phyloP scores from a whole-genome alignment of 2,113 vertebrate genomes.

The Collichthys lucidus region DNA sequence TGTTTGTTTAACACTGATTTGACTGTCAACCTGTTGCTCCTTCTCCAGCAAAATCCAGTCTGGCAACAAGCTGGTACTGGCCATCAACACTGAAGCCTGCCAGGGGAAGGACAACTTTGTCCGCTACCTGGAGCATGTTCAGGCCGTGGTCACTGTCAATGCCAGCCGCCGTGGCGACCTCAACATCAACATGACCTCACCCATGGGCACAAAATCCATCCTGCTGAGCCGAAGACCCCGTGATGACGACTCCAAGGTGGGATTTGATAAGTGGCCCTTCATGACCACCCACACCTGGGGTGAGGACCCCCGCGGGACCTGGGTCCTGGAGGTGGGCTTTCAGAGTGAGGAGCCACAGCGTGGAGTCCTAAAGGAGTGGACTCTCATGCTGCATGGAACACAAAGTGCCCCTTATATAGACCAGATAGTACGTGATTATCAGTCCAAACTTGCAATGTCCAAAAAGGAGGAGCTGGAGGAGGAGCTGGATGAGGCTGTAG shows the following conservation, averaged over 20 bases:
- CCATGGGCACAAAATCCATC: slow-evolving; percentile 98
- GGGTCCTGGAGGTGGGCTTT: slow-evolving; percentile 95
- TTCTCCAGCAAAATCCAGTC: slow-evolving; percentile 91
- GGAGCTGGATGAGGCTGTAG: slow-evolving; percentile 96
- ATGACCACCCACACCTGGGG: slow-evolving; percentile 99
- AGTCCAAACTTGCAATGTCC: slow-evolving; percentile 99
- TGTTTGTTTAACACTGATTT: not conserved
- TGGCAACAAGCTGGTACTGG: slow-evolving; percentile 89
- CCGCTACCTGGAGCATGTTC: slow-evolving; percentile 97
- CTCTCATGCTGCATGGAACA: slow-evolving; percentile 97
- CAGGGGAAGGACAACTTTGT: slow-evolving; percentile 98
- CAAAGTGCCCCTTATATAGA: slow-evolving; percentile 99
- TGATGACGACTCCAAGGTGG: slow-evolving; percentile 96
- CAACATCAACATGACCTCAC: slow-evolving; percentile 98
- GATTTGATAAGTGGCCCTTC: slow-evolving; percentile 99
- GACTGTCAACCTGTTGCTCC: slow-evolving; percentile 13
- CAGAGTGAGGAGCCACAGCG: slow-evolving; percentile 87
- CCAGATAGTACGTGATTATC: slow-evolving; percentile 97
- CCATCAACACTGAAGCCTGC: slow-evolving; percentile 90
- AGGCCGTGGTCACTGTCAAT: slow-evolving; percentile 96
- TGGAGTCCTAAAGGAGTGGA: slow-evolving; percentile 96
- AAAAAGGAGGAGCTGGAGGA: slow-evolving; percentile 99
- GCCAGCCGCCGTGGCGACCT: slow-evolving; percentile 93
- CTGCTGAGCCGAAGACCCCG: slow-evolving; percentile 94
- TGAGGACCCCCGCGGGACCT: slow-evolving; percentile 96